Evolutionary conservation across 2,888 invertebrate species (phyloP), one percentile per base, ranked within the genome.

Genomic region (Muschampia plurimacula): DNA sequence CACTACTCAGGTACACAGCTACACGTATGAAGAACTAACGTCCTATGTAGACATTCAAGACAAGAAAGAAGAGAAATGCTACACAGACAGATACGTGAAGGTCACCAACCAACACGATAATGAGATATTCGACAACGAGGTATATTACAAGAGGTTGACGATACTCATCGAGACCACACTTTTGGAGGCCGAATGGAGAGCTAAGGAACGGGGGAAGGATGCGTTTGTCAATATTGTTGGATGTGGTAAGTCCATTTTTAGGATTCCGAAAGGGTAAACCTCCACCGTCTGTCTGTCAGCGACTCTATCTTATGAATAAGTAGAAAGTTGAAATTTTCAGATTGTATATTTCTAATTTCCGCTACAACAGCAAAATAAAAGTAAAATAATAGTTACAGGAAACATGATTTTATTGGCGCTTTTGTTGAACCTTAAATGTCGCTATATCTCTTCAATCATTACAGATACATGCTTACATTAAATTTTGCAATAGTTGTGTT

Each of bases 201-300:
- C 95, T 0, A 83, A 84, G 41, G 85, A 86, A 0, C 88, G 84
- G 13, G 89, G 88, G 36, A 95, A 91, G 39, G 87, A 85, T 12
- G 96, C 95, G 0, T 96, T 93, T 79, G 77, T 96, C 1, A 96
- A 96, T 82, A 92, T 96, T 4, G 95, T 96, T 15, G 96, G 96
- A n/a, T 95, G 96, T 55, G 96, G 96, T 80, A 77, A 89, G 76
- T 60, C 5, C 8, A 2, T 32, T 22, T 32, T 32, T 32, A 32
- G 3, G 32, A 1, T 32, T 32, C 32, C 32, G 2, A 32, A 32
- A 32, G 32, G 32, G 32, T 32, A 32, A 32, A 1, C 32, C 32
- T 32, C 32, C 32, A 32, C 2, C 2, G 32, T 32, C 32, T 3
- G 3, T 32, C 32, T 32, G 32, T 32, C 32, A 22, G 22, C 22